These are phyloP conservation scores for Mormoops blainvillei DNA, from an alignment of 2,113 vertebrate species.

Conservation along the genomic window DNA sequence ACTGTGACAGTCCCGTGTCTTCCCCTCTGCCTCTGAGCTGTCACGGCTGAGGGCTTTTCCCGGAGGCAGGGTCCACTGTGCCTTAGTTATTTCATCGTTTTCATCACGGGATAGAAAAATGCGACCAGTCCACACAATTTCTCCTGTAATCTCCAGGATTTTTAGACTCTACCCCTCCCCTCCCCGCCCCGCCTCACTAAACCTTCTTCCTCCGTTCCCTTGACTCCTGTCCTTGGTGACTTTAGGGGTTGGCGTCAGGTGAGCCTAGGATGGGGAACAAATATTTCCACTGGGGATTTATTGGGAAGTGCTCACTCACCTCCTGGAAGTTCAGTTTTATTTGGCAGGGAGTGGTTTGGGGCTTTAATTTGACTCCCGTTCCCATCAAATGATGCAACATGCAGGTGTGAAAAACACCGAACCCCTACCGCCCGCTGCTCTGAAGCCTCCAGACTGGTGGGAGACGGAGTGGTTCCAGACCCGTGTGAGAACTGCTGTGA, in stretches of 20 bases:
- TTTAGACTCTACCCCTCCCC: too few relatives aligned
- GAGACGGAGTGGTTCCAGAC: background rate
- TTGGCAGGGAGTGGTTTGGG: background rate
- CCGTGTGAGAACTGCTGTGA: background rate
- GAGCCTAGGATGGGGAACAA: background rate
- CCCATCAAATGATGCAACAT: background rate
- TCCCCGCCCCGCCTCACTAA: too few relatives aligned
- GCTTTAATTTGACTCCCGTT: background rate
- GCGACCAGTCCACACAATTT: rapidly evolving
- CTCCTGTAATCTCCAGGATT: background rate
- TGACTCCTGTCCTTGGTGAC: background rate
- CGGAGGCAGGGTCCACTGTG: background rate
- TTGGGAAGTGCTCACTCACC: background rate
- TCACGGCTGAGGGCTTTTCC: background rate
- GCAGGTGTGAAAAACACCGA: background rate
- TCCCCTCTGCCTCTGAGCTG: background rate
- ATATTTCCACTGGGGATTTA: background rate
- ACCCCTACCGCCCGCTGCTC: background rate
- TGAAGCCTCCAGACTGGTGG: background rate
- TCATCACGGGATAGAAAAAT: background rate
- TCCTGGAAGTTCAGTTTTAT: background rate
- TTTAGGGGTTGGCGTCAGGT: background rate
- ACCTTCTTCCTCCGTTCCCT: background rate
- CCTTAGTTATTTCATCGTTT: background rate
- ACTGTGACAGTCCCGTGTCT: background rate